phyloP scores from a whole-genome alignment of 1,140 invertebrate species.

The Drosophila sulfurigaster region DNA sequence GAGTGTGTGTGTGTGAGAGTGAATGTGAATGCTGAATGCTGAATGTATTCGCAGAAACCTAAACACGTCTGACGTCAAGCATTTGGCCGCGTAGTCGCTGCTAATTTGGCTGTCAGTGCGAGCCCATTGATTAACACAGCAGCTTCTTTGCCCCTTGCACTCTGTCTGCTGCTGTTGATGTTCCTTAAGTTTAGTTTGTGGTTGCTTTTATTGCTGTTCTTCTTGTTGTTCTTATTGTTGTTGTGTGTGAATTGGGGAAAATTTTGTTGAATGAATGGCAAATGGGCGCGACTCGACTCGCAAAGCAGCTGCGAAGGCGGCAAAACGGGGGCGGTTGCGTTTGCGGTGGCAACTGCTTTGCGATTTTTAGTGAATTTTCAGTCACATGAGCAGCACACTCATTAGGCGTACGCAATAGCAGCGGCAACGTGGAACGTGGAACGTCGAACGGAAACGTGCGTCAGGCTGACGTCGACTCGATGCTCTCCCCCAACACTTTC shows the following conservation, averaged over 20 bases:
- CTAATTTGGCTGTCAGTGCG: conserved; percentile 65
- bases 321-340: background rate
- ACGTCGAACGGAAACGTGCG: conserved; percentile 58
- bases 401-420: conserved; percentile 40
- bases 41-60: conserved; percentile 32
- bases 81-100: conserved; percentile 42
- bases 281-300: background rate
- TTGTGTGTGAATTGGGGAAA: conserved; percentile 50
- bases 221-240: conserved; percentile 13
- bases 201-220: background rate
- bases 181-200: too few species aligned
- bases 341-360: conserved; percentile 17
- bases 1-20: background rate
- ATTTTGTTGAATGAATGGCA: conserved; percentile 70
- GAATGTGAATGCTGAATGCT: background rate
- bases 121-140: conserved; percentile 61
- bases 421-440: conserved; percentile 29
- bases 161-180: background rate
- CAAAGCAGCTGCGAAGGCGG: background rate
- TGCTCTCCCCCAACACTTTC: background rate
- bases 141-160: conserved; percentile 12
- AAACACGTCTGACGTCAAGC: conserved; percentile 63
- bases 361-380: conserved; percentile 46
- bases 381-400: conserved; percentile 72
- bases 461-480: conserved; percentile 44